Conservation (phyloP, 1,140 invertebrate genomes). For the Drosophila pseudoobscura region DNA sequence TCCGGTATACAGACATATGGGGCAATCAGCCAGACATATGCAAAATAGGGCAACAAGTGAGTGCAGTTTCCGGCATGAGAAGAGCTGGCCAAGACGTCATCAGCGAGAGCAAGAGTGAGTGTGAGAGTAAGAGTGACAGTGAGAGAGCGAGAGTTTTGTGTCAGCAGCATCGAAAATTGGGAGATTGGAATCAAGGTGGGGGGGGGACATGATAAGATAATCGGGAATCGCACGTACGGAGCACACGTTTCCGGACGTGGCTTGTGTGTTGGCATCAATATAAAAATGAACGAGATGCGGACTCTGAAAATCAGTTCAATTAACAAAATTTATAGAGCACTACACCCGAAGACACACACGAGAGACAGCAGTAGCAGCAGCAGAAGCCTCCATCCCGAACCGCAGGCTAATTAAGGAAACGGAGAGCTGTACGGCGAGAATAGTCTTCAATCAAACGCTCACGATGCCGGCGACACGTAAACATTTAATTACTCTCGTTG, state of each 20-base stretch:
- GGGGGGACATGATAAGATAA: slow-evolving; percentile 48
- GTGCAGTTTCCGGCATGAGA: slow-evolving; percentile 31
- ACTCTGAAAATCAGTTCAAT: slow-evolving; percentile 73
- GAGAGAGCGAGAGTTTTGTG: slow-evolving; percentile 20
- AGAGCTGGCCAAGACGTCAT: slow-evolving; percentile 10
- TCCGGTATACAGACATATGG: slow-evolving; percentile 14
- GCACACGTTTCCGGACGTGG: slow-evolving; percentile 70
- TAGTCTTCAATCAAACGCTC: slow-evolving; percentile 21
- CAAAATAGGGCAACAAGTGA: slow-evolving; percentile 40
- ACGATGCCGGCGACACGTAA: slow-evolving; percentile 56
- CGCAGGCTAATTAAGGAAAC: slow-evolving; percentile 60
- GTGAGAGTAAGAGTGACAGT: neutral
- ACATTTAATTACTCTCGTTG: slow-evolving; percentile 74
- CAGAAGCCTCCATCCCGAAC: slow-evolving; percentile 10
- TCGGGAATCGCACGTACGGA: slow-evolving; percentile 61
- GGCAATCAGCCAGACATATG: slow-evolving; percentile 14
- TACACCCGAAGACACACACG: slow-evolving; percentile 27
- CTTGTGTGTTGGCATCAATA: slow-evolving; percentile 48
- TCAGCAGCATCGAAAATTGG: slow-evolving; percentile 19
- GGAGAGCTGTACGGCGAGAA: slow-evolving; percentile 19
- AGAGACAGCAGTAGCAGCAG: slow-evolving; percentile 21
- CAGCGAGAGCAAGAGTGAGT: slow-evolving; percentile 5
- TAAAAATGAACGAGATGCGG: slow-evolving; percentile 70
- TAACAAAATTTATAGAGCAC: slow-evolving; percentile 71
- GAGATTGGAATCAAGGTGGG: slow-evolving; percentile 28